These are phyloP conservation scores for Emydocephalus ijimae DNA, from an alignment of 2,113 vertebrate genomes.

Conservation along the genomic window DNA sequence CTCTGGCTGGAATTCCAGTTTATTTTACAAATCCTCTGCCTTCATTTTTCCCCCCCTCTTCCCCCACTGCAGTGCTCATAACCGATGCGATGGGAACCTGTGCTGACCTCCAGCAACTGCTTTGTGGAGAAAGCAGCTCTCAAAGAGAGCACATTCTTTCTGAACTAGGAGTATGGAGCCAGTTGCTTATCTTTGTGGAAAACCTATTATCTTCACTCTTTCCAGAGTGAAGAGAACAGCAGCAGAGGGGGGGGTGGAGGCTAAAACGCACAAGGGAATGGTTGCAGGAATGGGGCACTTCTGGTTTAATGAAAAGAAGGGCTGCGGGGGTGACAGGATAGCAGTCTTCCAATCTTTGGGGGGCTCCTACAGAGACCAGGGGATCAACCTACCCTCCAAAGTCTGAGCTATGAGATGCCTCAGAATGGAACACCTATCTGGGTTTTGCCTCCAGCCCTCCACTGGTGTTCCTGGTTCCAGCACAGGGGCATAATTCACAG, in stretches of 20 bases:
- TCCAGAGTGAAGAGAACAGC: no score
- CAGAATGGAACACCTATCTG: no score
- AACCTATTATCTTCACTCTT: background rate
- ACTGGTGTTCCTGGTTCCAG: background rate
- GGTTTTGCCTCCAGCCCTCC: background rate
- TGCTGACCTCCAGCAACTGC: slow-evolving; percentile 25
- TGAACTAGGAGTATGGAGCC: background rate
- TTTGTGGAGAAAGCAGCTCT: slow-evolving; percentile 27
- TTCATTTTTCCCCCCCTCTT: background rate
- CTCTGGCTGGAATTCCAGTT: slow-evolving; percentile 38
- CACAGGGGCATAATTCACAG: background rate
- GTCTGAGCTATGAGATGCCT: background rate
- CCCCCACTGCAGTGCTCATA: background rate
- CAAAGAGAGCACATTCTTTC: background rate
- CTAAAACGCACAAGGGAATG: background rate
- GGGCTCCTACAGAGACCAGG: background rate
- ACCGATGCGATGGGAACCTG: slow-evolving; percentile 24
- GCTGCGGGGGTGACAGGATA: background rate
- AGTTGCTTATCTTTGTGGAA: background rate
- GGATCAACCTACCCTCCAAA: background rate
- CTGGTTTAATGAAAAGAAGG: background rate
- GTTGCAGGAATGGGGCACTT: background rate
- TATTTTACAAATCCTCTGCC: slow-evolving; percentile 28
- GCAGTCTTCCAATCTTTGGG: background rate
- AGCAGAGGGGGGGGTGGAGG: background rate